Conservation (phyloP, 2,888 invertebrate genomes). For the Catocala sponsa region DNA sequence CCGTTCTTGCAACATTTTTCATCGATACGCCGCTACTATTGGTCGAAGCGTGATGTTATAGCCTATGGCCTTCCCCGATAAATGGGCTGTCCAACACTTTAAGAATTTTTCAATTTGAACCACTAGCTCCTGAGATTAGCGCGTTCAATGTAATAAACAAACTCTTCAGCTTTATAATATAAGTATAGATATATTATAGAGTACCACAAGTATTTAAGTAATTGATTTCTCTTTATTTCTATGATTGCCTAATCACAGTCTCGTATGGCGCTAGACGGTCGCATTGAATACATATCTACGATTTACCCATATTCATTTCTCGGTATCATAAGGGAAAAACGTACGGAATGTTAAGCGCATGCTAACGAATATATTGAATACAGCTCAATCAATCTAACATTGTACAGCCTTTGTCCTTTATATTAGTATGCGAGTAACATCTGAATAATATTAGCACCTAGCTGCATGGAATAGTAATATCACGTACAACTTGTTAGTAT, state of each 20-base stretch:
- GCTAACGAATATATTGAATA: constrained; percentile 22
- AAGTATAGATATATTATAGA: too few relatives aligned
- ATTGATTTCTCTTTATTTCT: constrained; percentile 24
- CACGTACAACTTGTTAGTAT: constrained; percentile 29
- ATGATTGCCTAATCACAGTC: constrained; percentile 19
- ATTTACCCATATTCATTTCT: constrained; percentile 38
- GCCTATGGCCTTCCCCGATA: too few relatives aligned
- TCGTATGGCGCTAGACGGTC: constrained; percentile 9
- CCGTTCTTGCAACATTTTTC: too few relatives aligned
- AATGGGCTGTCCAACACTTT: too few relatives aligned
- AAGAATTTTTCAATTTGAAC: too few relatives aligned
- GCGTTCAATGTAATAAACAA: too few relatives aligned
- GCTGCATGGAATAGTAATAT: constrained; percentile 47
- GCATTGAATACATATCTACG: constrained; percentile 32
- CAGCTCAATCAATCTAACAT: constrained; percentile 44
- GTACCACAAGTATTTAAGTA: too few relatives aligned
- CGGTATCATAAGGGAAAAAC: constrained; percentile 22
- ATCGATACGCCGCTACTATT: too few relatives aligned
- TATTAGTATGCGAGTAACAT: constrained; percentile 49
- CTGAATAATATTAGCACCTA: constrained; percentile 52
- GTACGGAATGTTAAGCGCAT: constrained; percentile 28
- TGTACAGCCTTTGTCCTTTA: constrained; percentile 43
- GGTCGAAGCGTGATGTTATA: too few relatives aligned
- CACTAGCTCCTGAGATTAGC: too few relatives aligned
- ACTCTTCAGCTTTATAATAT: too few relatives aligned